phyloP scores from a whole-genome alignment of 2,888 invertebrate species.

The Pardosa pseudoannulata region DNA sequence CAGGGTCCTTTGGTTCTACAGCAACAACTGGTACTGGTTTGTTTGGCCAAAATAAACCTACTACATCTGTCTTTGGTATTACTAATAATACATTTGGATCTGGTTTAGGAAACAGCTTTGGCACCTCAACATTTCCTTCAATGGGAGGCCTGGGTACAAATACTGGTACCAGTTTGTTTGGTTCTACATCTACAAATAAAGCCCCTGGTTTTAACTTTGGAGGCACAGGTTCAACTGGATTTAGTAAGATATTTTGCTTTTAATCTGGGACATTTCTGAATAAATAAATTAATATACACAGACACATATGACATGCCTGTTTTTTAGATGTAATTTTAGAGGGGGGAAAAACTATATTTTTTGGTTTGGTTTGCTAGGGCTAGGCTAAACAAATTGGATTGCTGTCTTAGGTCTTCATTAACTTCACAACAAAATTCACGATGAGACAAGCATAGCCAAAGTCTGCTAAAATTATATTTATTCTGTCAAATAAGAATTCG shows the following conservation, averaged over 20 bases:
- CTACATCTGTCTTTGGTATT: slow-evolving; percentile 79
- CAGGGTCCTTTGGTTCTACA: slow-evolving; percentile 65
- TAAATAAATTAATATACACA: too few relatives aligned
- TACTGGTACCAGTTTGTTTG: slow-evolving; percentile 81
- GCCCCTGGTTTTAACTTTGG: slow-evolving; percentile 75
- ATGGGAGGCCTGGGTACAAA: slow-evolving; percentile 80
- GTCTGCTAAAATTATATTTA: too few relatives aligned
- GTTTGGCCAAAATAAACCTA: slow-evolving; percentile 79
- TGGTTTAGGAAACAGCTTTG: slow-evolving; percentile 64
- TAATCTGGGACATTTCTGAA: too few relatives aligned
- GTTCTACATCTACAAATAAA: slow-evolving; percentile 78
- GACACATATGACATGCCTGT: too few relatives aligned
- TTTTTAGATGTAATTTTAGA: too few relatives aligned
- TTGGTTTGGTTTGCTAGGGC: too few relatives aligned
- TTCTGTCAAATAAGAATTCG: too few relatives aligned
- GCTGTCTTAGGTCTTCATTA: too few relatives aligned
- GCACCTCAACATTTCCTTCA: slow-evolving; percentile 80
- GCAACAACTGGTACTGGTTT: slow-evolving; percentile 75
- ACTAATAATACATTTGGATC: slow-evolving; percentile 68
- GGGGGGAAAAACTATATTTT: too few relatives aligned
- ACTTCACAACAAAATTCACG: too few relatives aligned
- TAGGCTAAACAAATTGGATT: too few relatives aligned
- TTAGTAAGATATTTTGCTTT: slow-evolving; percentile 38
- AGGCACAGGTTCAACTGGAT: slow-evolving; percentile 46
- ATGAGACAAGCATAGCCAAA: too few relatives aligned